Conservation (phyloP, 2,113 vertebrate genomes). For the Spea multiplicata region DNA sequence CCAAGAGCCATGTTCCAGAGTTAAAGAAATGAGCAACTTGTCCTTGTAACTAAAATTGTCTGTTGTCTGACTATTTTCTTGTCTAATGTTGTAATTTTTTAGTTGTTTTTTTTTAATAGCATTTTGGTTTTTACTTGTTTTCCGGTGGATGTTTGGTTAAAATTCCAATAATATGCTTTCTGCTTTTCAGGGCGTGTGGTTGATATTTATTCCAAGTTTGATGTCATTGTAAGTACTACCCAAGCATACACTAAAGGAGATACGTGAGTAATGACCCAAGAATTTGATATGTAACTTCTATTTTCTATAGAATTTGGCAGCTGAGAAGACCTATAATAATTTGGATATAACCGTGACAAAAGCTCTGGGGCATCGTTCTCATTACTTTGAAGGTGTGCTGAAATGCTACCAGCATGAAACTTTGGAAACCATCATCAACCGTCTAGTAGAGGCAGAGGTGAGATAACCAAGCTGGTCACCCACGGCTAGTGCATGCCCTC, state of each 20-base stretch:
- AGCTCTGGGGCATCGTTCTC: constrained; percentile 91
- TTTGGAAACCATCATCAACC: constrained; percentile 89
- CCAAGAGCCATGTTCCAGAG: no score
- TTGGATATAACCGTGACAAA: constrained; percentile 94
- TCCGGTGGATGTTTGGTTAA: not conserved
- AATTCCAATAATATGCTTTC: not conserved
- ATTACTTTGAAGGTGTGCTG: constrained; percentile 95
- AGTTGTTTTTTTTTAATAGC: not conserved
- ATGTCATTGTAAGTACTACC: constrained; percentile 88
- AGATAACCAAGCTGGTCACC: constrained; percentile 3
- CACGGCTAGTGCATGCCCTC: no score
- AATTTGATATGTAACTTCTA: not conserved
- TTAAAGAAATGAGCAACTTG: no score
- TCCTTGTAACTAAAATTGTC: no score
- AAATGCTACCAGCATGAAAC: constrained; percentile 89
- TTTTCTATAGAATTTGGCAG: constrained; percentile 82
- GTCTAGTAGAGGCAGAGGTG: constrained; percentile 95
- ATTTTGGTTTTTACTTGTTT: not conserved
- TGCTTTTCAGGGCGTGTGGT: constrained; percentile 81
- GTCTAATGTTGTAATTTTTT: not conserved
- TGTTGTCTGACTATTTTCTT: constrained; percentile 6
- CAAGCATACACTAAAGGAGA: not conserved
- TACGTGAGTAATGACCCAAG: no score
- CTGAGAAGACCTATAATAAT: constrained; percentile 98
- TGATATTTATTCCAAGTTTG: constrained; percentile 98